phyloP scores from a whole-genome alignment of 2,797 vertebrate species.

The Mormyrus hasselquistii region DNA sequence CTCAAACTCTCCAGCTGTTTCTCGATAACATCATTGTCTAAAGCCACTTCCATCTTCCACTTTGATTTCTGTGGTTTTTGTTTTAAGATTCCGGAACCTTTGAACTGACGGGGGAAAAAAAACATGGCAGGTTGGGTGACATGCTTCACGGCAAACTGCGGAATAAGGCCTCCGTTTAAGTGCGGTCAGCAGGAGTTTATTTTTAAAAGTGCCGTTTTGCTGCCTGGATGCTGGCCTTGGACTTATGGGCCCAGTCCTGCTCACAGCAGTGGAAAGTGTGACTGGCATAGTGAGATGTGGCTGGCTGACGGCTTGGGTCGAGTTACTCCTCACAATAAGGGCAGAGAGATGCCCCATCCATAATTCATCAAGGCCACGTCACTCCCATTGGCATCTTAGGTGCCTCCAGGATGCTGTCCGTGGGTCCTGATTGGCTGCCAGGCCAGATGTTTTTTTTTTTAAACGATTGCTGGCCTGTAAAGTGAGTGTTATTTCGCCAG shows the following conservation, averaged over 20 bases:
- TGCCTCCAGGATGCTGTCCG: not conserved
- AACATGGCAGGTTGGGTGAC: not conserved
- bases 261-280: not conserved
- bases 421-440: not conserved
- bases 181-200: conserved; percentile 12
- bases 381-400: not conserved
- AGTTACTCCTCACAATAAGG: conserved; percentile 31
- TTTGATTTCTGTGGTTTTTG: not conserved
- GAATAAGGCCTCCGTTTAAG: not conserved
- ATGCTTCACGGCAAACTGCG: not conserved
- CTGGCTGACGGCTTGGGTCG: conserved; percentile 26
- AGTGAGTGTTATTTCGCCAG: not conserved
- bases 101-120: not conserved
- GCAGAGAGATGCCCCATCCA: conserved; percentile 21
- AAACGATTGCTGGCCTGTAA: not conserved
- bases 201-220: conserved; percentile 19
- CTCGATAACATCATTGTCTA: not conserved
- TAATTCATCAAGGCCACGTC: conserved; percentile 37
- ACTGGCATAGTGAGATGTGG: not conserved
- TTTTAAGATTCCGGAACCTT: not conserved
- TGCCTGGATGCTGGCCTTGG: not conserved
- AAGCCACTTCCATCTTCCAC: not conserved
- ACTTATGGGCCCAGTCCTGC: not conserved
- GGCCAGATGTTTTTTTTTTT: not conserved
- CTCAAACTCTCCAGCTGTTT: not conserved